Evolutionary conservation across 2,797 vertebrate species (phyloP).

Genomic region (Dendrocincla tyrannina): DNA sequence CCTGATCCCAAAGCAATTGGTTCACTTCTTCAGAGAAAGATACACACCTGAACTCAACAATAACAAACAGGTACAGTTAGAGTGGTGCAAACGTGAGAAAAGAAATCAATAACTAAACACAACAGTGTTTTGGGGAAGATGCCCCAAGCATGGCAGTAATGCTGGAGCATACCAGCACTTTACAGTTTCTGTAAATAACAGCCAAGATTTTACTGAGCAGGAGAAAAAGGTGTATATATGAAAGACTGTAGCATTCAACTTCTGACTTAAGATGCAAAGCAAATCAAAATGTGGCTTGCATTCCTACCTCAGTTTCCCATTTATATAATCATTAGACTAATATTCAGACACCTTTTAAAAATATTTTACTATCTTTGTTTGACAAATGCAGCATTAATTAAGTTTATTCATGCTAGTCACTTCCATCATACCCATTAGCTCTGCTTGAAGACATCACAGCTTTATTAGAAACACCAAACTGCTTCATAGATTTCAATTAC

Average conservation of each 20-base stretch:
- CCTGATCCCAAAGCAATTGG: not conserved
- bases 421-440: constrained; percentile 38
- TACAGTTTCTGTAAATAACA: not conserved
- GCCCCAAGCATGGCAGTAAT: not conserved
- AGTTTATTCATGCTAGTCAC: constrained; percentile 38
- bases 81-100: not conserved
- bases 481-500: constrained; percentile 64
- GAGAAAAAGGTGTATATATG: not conserved
- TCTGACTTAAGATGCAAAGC: not conserved
- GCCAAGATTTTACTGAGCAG: not conserved
- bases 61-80: not conserved
- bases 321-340: not conserved
- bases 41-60: not conserved
- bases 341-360: not conserved
- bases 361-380: not conserved
- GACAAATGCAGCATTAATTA: constrained; percentile 15
- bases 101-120: not conserved
- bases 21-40: not conserved
- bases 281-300: not conserved
- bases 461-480: constrained; percentile 56
- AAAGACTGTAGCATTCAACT: not conserved
- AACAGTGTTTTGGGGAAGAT: not conserved
- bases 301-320: not conserved
- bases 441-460: constrained; percentile 29
- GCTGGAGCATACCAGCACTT: not conserved